Conservation (phyloP, 2,113 vertebrate genomes). For the Copsychus sechellarum region DNA sequence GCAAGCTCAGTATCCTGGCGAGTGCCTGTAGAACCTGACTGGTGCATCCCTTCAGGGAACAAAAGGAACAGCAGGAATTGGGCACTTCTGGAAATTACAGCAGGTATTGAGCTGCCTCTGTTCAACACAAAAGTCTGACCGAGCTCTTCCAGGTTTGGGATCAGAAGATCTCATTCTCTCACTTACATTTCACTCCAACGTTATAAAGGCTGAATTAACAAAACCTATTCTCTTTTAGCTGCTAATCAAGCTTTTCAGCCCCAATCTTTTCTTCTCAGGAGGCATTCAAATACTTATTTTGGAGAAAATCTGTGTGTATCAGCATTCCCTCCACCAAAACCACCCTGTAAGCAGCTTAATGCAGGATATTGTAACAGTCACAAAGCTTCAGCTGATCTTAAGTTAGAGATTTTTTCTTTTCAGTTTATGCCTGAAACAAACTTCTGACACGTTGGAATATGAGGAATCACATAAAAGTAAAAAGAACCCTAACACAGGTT, state of each 20-base stretch:
- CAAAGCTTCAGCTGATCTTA: not conserved
- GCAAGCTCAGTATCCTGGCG: not conserved
- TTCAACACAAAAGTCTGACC: not conserved
- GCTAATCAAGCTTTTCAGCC: not conserved
- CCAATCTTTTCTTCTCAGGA: slow-evolving; percentile 13
- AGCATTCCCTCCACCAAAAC: not conserved
- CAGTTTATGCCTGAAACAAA: not conserved
- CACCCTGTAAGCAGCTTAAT: not conserved
- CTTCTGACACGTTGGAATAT: fast-evolving
- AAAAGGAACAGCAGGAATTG: not conserved
- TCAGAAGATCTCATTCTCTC: not conserved
- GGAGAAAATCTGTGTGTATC: not conserved
- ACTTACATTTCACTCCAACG: not conserved
- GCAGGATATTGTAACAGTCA: not conserved
- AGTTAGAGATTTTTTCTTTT: not conserved
- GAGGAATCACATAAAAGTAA: not conserved
- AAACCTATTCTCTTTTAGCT: not conserved
- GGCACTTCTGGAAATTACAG: not conserved
- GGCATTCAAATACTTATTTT: not conserved
- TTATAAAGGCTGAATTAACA: not conserved
- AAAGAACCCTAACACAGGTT: not conserved
- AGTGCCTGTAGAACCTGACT: not conserved
- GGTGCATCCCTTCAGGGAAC: not conserved
- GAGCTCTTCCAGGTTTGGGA: not conserved
- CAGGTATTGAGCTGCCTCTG: not conserved